These are phyloP conservation scores for Ceryle rudis DNA, from an alignment of 2,797 vertebrate genomes.

Conservation along the genomic window DNA sequence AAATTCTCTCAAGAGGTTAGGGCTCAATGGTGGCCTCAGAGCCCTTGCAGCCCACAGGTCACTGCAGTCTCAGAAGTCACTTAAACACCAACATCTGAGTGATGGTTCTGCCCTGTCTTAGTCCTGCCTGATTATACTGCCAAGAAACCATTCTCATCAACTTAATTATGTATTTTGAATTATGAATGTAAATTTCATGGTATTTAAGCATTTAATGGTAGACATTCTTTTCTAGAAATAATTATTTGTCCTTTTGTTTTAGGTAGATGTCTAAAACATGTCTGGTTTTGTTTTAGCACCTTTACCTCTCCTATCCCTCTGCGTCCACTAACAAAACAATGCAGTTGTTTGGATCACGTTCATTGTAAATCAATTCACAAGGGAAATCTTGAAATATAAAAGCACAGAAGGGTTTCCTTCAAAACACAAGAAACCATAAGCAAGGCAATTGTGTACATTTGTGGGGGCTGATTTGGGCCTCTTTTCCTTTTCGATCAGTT, in stretches of 20 bases:
- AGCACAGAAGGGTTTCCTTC: not conserved
- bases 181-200: not conserved
- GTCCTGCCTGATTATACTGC: not conserved
- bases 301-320: not conserved
- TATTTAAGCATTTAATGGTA: not conserved
- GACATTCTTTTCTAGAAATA: not conserved
- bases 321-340: not conserved
- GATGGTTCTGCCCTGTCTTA: not conserved
- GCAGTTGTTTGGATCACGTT: not conserved
- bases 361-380: not conserved
- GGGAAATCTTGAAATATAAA: not conserved
- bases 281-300: not conserved
- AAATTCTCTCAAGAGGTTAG: too few species aligned
- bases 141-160: not conserved
- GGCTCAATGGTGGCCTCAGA: too few species aligned
- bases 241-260: not conserved
- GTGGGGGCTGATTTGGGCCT: not conserved
- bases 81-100: not conserved
- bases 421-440: not conserved
- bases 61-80: not conserved
- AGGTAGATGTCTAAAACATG: not conserved
- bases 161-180: not conserved
- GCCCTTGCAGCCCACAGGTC: not conserved
- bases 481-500: not conserved
- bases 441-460: not conserved